phyloP scores from a whole-genome alignment of 2,113 vertebrate species.

The Herpetotheres cachinnans region DNA sequence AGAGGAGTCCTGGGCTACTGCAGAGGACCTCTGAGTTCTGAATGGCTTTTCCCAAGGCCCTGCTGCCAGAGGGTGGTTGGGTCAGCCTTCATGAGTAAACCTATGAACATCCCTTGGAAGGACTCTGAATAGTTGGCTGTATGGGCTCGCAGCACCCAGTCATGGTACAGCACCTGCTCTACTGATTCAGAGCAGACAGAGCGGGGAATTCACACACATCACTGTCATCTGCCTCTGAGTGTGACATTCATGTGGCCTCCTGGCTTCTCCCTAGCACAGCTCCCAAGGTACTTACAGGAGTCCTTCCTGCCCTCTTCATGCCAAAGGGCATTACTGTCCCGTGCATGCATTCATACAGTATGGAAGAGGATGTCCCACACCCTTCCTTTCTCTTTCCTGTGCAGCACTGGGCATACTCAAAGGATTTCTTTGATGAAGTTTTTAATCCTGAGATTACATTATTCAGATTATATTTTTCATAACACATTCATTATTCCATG shows the following conservation, averaged over 20 bases:
- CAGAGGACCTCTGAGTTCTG: background rate
- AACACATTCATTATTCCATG: background rate
- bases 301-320: background rate
- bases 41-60: background rate
- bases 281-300: background rate
- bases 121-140: background rate
- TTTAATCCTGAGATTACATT: background rate
- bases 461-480: background rate
- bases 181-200: background rate
- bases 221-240: background rate
- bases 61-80: background rate
- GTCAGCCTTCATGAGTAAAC: background rate
- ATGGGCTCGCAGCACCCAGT: background rate
- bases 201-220: background rate
- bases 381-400: background rate
- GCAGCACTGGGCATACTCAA: background rate
- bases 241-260: background rate
- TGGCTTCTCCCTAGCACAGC: background rate
- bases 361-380: background rate
- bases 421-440: background rate
- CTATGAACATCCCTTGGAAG: background rate
- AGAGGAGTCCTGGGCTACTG: background rate
- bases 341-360: background rate
- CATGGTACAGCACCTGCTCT: background rate
- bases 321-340: background rate